Evolutionary conservation across 2,113 vertebrate species (phyloP).

Genomic region (Phodopus roborovskii): DNA sequence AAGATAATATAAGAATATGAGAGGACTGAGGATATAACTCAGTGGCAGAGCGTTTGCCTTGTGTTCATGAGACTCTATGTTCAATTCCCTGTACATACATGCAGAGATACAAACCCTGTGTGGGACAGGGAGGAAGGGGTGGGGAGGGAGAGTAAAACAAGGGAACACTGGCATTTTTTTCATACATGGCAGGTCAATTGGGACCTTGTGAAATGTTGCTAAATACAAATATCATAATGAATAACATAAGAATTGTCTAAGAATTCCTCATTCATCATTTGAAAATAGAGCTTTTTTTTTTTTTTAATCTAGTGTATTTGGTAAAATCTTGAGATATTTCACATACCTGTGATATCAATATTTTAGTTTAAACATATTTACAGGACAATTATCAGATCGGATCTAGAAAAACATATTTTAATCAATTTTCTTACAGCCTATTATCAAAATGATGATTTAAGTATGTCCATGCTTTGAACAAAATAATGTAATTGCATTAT

Average conservation of each 20-base stretch:
- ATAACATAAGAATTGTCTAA: not conserved
- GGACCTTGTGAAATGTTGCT: not conserved
- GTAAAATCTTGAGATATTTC: not conserved
- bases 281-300: not conserved
- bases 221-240: not conserved
- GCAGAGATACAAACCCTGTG: not conserved
- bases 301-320: not conserved
- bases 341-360: not conserved
- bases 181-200: not conserved
- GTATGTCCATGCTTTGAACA: not conserved
- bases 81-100: not conserved
- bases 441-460: not conserved
- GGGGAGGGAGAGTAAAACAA: not conserved
- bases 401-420: not conserved
- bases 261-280: not conserved
- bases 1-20: not conserved
- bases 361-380: constrained; percentile 1
- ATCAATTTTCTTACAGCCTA: not conserved
- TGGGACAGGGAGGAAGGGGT: not conserved
- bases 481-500: not conserved
- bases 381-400: not conserved
- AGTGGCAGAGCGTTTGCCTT: not conserved
- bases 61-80: not conserved
- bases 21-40: not conserved
- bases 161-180: not conserved